Evolutionary conservation across 2,888 invertebrate genomes (phyloP).

Genomic region (Girardia tigrina): DNA sequence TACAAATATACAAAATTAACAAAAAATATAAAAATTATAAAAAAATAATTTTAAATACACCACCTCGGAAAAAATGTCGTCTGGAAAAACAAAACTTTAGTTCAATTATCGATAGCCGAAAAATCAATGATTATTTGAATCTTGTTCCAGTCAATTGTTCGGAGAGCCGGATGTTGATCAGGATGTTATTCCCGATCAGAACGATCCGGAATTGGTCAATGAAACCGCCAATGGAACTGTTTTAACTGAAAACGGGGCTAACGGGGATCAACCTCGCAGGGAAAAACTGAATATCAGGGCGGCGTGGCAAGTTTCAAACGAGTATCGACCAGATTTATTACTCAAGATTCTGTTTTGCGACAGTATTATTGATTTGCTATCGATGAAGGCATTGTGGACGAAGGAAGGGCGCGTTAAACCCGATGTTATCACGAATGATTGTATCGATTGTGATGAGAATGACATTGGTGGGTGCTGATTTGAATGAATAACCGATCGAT

Average conservation of each 20-base stretch:
- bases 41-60: too few relatives aligned
- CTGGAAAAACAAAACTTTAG: too few relatives aligned
- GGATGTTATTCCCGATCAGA: conserved; percentile 90
- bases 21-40: too few relatives aligned
- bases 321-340: conserved; percentile 69
- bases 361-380: conserved; percentile 80
- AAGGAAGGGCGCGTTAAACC: conserved; percentile 61
- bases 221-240: conserved; percentile 40
- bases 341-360: conserved; percentile 66
- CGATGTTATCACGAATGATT: conserved; percentile 55
- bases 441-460: background rate
- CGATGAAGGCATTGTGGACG: conserved; percentile 90
- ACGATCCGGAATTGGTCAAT: conserved; percentile 76
- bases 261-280: conserved; percentile 35
- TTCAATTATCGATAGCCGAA: too few relatives aligned
- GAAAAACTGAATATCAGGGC: conserved; percentile 56
- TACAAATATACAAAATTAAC: too few relatives aligned
- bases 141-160: conserved; percentile 66
- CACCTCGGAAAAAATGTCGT: too few relatives aligned
- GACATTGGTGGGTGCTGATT: background rate
- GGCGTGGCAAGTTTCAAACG: conserved; percentile 69
- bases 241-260: background rate
- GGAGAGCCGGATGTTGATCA: conserved; percentile 85
- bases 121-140: background rate
- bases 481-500: background rate